Evolutionary conservation across 2,113 vertebrate genomes (phyloP).

Genomic region (Muntiacus muntjak): DNA sequence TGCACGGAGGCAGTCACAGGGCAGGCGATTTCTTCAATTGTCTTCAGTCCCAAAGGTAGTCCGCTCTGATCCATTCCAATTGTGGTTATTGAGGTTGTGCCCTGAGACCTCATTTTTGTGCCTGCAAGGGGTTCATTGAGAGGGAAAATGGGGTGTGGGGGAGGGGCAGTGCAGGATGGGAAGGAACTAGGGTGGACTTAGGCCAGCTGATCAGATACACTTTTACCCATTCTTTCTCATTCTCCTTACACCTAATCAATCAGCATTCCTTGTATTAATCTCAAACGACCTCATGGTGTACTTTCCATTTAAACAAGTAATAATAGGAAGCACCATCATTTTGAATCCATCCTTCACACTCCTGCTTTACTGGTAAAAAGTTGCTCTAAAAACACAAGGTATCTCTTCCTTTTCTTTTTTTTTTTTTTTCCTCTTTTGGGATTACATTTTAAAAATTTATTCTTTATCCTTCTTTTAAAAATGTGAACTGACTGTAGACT

Average conservation of each 20-base stretch:
- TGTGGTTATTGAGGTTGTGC: neutral
- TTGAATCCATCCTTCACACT: neutral
- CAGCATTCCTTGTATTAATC: neutral
- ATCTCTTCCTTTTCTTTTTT: neutral
- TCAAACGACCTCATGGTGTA: neutral
- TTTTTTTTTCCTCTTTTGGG: neutral
- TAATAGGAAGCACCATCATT: neutral
- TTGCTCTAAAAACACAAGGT: neutral
- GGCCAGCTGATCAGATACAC: neutral
- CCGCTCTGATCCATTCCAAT: neutral
- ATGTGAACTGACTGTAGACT: neutral
- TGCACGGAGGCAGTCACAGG: fast-evolving
- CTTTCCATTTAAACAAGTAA: neutral
- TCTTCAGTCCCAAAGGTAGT: neutral
- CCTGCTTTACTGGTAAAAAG: neutral
- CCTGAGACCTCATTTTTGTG: neutral
- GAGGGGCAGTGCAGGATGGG: neutral
- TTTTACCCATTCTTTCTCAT: neutral
- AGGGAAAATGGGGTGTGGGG: neutral
- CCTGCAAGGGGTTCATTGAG: neutral
- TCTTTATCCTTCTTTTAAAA: neutral
- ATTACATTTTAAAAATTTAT: neutral
- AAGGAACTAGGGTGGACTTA: neutral
- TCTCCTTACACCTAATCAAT: neutral
- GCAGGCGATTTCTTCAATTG: neutral